Percentiles rank a stretch among this genome's conserved stretches.
Conservation (phyloP, 2,888 invertebrate genomes). For the Callinectes sapidus region DNA sequence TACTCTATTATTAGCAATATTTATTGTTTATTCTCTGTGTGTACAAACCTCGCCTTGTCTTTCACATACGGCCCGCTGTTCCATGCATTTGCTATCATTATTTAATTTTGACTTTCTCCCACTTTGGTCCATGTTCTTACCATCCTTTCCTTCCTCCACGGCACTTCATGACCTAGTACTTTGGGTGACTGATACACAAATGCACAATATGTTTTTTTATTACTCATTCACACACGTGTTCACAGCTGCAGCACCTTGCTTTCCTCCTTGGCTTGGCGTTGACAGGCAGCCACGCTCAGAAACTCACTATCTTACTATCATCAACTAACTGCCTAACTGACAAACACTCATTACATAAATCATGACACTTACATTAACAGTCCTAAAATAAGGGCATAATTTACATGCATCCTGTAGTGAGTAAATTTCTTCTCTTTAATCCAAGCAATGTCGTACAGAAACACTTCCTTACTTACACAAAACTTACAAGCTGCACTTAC, state of each 20-base stretch:
- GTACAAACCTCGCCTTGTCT: no score
- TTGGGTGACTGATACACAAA: background rate
- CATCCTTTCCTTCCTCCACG: no score
- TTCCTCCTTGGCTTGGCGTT: background rate
- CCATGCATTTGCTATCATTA: no score
- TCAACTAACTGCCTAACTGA: background rate
- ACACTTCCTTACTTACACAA: constrained; percentile 40
- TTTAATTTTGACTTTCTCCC: no score
- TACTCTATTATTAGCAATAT: no score
- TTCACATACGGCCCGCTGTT: no score
- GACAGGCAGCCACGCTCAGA: background rate
- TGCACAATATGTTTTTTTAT: constrained; percentile 8
- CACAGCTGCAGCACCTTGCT: constrained; percentile 30
- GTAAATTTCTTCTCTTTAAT: constrained; percentile 22
- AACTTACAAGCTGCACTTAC: background rate
- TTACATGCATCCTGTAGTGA: constrained; percentile 63
- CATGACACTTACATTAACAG: constrained; percentile 33
- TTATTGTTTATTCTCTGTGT: no score
- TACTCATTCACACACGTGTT: constrained; percentile 38
- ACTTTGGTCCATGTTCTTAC: no score
- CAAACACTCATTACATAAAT: constrained; percentile 11
- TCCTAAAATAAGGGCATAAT: constrained; percentile 60
- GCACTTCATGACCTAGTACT: background rate
- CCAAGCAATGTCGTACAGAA: background rate
- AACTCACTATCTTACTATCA: background rate